These are phyloP conservation scores for Drosophila trapezifrons DNA, from an alignment of 1,140 invertebrate genomes.

Conservation along the genomic window DNA sequence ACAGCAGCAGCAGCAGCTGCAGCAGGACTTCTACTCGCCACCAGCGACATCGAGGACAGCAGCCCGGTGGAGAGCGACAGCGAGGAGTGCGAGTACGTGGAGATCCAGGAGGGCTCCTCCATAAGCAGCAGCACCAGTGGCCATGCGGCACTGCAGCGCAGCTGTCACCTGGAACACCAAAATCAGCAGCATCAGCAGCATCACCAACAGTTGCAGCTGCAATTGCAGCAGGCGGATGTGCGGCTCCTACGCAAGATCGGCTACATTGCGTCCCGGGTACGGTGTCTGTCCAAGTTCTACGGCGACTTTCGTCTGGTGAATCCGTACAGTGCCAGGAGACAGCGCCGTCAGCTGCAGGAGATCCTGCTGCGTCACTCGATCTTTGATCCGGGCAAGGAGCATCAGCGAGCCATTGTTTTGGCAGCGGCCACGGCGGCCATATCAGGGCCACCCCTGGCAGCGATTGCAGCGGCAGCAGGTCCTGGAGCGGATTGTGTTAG, in stretches of 20 bases:
- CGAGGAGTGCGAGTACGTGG: constrained; percentile 44
- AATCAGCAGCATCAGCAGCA: constrained; percentile 23
- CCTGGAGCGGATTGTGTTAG: constrained; percentile 10
- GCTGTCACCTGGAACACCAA: constrained; percentile 24
- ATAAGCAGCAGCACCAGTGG: constrained; percentile 40
- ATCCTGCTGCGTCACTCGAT: constrained; percentile 77
- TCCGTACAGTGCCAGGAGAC: constrained; percentile 76
- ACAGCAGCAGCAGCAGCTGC: neutral
- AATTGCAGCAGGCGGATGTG: constrained; percentile 66
- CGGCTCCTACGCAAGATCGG: constrained; percentile 76
- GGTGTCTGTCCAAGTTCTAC: constrained; percentile 74
- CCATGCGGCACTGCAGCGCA: constrained; percentile 51
- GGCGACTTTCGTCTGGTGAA: constrained; percentile 73
- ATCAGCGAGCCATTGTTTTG: constrained; percentile 60
- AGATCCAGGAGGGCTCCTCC: constrained; percentile 39
- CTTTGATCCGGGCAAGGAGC: constrained; percentile 71
- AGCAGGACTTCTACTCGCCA: neutral
- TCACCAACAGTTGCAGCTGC: constrained; percentile 42
- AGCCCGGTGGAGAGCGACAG: constrained; percentile 38
- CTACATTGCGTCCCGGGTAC: constrained; percentile 79
- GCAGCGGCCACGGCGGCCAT: constrained; percentile 67
- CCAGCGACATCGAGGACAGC: constrained; percentile 43
- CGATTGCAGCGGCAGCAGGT: constrained; percentile 13
- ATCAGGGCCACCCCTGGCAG: constrained; percentile 34
- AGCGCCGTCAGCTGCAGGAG: constrained; percentile 76